These are phyloP conservation scores for Micropoecilia bifurca DNA, from an alignment of 2,797 vertebrate species.

Conservation along the genomic window DNA sequence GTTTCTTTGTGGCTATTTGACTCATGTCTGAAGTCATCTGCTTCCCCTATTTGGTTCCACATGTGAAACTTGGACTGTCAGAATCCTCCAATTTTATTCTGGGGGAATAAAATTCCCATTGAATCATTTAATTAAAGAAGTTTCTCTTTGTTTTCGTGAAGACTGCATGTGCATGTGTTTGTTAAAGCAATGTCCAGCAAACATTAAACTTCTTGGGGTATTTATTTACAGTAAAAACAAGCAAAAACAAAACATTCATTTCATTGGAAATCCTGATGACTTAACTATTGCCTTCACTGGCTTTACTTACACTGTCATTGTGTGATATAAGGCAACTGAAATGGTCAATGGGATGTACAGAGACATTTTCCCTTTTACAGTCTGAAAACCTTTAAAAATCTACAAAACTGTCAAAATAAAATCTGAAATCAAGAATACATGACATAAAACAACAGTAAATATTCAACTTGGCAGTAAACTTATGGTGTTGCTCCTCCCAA, in stretches of 20 bases:
- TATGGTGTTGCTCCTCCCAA: constrained; percentile 27
- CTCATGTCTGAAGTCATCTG: constrained; percentile 13
- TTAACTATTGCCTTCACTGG: constrained; percentile 38
- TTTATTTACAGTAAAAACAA: constrained; percentile 77
- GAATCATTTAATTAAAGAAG: constrained; percentile 62
- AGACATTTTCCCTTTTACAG: constrained; percentile 65
- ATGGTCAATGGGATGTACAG: constrained; percentile 57
- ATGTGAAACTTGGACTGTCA: constrained; percentile 48
- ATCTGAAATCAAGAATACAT: constrained; percentile 31
- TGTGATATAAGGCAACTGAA: constrained; percentile 74
- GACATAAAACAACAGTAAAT: constrained; percentile 50
- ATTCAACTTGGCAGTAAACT: constrained; percentile 63
- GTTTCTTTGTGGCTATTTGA: constrained; percentile 31
- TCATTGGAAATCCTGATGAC: constrained; percentile 62
- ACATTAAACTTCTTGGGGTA: constrained; percentile 48
- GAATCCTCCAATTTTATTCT: constrained; percentile 55
- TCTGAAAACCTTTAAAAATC: constrained; percentile 54
- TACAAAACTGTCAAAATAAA: constrained; percentile 58
- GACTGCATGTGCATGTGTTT: not conserved
- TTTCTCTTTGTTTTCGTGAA: constrained; percentile 49
- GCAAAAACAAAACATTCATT: constrained; percentile 70
- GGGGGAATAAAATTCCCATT: constrained; percentile 40
- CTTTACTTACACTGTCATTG: constrained; percentile 44
- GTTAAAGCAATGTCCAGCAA: not conserved
- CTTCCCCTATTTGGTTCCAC: constrained; percentile 21